Conservation (phyloP, 2,888 invertebrate genomes). For the Phragmatobia fuliginosa region DNA sequence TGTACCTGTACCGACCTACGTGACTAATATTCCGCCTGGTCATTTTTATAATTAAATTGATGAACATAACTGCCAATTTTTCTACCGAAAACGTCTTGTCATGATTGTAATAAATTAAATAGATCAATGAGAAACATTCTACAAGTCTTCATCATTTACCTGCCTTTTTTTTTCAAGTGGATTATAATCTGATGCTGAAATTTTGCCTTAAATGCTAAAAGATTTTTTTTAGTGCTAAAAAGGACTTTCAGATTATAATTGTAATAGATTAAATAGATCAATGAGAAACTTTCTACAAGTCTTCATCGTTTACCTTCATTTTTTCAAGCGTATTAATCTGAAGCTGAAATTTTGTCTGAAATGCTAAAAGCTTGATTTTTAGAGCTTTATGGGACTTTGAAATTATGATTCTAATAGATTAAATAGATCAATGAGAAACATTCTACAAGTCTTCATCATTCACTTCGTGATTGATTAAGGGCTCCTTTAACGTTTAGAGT, state of each 20-base stretch:
- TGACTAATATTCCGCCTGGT: neutral
- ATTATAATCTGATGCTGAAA: neutral
- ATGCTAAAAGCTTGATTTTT: neutral
- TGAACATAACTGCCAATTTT: neutral
- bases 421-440: too few relatives aligned
- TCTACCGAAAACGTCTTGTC: neutral
- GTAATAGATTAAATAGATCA: too few relatives aligned
- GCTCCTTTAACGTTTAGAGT: neutral
- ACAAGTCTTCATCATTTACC: too few relatives aligned
- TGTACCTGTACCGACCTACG: neutral
- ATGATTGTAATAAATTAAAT: too few relatives aligned
- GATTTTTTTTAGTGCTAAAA: neutral
- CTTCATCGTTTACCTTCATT: too few relatives aligned
- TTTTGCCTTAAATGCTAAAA: neutral
- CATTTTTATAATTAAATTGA: neutral
- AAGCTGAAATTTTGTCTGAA: too few relatives aligned
- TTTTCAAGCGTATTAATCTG: too few relatives aligned
- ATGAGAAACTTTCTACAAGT: too few relatives aligned
- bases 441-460: too few relatives aligned
- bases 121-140: too few relatives aligned
- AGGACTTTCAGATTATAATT: too few relatives aligned
- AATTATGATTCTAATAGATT: too few relatives aligned
- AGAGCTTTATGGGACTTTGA: neutral
- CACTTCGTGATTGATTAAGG: neutral
- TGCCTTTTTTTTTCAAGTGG: neutral